Percentiles rank a stretch among this genome's conserved stretches.
Conservation (phyloP, 2,888 invertebrate species). For the Gerris lacustris region DNA sequence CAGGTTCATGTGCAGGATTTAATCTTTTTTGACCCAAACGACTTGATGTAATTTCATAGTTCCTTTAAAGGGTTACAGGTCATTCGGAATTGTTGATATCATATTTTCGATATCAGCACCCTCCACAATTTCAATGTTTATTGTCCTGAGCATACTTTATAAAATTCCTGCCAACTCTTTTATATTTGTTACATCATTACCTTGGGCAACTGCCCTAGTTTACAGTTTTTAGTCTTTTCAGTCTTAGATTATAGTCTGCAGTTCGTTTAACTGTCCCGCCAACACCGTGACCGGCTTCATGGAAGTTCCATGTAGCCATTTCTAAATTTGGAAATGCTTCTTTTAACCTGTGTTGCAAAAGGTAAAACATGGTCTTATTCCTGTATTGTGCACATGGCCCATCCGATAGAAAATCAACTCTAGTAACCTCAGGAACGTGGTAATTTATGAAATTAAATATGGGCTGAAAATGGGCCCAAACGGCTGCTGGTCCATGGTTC, state of each 20-base stretch:
- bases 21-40: too few relatives aligned
- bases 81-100: background rate
- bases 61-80: background rate
- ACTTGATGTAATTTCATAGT: background rate
- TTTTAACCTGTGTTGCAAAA: background rate
- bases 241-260: too few relatives aligned
- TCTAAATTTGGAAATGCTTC: background rate
- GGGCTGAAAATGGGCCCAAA: conserved; percentile 36
- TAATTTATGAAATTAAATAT: conserved; percentile 26
- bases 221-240: too few relatives aligned
- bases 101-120: background rate
- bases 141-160: background rate
- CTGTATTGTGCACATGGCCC: background rate
- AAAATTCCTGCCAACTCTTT: background rate
- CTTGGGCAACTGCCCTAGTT: background rate
- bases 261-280: conserved; percentile 6
- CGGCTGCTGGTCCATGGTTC: conserved; percentile 34
- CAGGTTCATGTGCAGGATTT: too few relatives aligned
- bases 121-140: background rate
- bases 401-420: conserved; percentile 29
- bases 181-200: background rate
- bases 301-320: conserved; percentile 2
- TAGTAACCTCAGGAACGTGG: conserved; percentile 19
- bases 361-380: background rate
- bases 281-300: conserved; percentile 12